A percentile compares a stretch with the other conserved stretches of the same genome.
These are phyloP conservation scores for Lophura nycthemera DNA, from an alignment of 2,113 vertebrate species.

Conservation along the genomic window DNA sequence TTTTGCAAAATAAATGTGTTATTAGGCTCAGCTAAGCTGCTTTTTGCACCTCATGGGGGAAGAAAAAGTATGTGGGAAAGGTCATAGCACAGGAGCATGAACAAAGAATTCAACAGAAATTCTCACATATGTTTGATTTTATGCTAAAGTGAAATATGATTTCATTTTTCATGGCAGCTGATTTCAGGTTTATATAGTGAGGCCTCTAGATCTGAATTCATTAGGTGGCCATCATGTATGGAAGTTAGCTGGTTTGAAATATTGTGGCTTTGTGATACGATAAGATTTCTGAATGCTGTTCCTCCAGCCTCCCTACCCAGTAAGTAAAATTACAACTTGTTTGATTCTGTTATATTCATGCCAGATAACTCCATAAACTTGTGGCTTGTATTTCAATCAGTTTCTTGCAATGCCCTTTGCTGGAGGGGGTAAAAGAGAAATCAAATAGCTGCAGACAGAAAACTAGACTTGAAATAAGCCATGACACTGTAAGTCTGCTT, in stretches of 20 bases:
- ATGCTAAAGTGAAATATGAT: not conserved
- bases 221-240: not conserved
- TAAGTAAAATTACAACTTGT: slow-evolving; percentile 16
- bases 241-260: not conserved
- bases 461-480: not conserved
- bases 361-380: not conserved
- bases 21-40: slow-evolving; percentile 13
- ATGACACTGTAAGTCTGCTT: not conserved
- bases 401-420: slow-evolving; percentile 30
- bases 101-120: not conserved
- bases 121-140: not conserved
- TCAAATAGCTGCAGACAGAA: slow-evolving; percentile 34
- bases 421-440: not conserved
- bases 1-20: not conserved
- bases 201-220: slow-evolving; percentile 13
- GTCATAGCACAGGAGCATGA: not conserved
- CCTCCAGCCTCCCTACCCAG: slow-evolving; percentile 16
- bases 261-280: slow-evolving; percentile 24
- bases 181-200: not conserved
- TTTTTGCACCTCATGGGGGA: not conserved
- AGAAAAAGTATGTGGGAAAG: not conserved
- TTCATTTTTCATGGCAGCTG: slow-evolving; percentile 6
- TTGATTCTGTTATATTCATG: slow-evolving; percentile 12
- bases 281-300: slow-evolving; percentile 3
- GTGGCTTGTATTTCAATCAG: slow-evolving; percentile 35